phyloP scores from a whole-genome alignment of 2,888 invertebrate genomes.

The Lissocephala sabroskyi region DNA sequence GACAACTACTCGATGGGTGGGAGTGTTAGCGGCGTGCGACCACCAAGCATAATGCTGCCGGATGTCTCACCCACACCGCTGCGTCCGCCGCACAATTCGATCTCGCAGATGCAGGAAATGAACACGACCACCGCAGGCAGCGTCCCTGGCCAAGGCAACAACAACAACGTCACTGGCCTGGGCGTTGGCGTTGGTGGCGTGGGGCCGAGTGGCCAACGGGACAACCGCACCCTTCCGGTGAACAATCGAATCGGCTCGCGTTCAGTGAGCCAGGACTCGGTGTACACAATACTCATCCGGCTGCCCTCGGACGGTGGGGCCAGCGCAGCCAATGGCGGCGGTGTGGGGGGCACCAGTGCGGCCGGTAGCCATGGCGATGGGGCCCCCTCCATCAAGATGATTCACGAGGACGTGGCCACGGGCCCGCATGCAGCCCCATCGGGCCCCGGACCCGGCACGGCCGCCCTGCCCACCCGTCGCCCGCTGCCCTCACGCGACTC shows the following conservation, averaged over 20 bases:
- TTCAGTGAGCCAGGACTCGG: slow-evolving; percentile 81
- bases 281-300: slow-evolving; percentile 94
- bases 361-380: slow-evolving; percentile 69
- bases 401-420: slow-evolving; percentile 78
- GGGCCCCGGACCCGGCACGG: neutral
- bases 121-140: slow-evolving; percentile 26
- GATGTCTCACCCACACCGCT: slow-evolving; percentile 72
- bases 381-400: slow-evolving; percentile 89
- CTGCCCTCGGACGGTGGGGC: slow-evolving; percentile 78
- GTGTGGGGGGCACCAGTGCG: slow-evolving; percentile 4
- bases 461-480: slow-evolving; percentile 69
- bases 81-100: slow-evolving; percentile 73
- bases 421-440: slow-evolving; percentile 16
- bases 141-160: neutral
- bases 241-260: slow-evolving; percentile 76
- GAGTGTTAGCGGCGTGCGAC: slow-evolving; percentile 75
- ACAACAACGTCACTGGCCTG: neutral
- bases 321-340: slow-evolving; percentile 57
- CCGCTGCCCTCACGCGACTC: slow-evolving; percentile 75
- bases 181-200: slow-evolving; percentile 19
- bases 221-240: slow-evolving; percentile 78
- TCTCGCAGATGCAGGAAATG: slow-evolving; percentile 71
- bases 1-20: slow-evolving; percentile 77
- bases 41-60: slow-evolving; percentile 71
- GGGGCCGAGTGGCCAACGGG: slow-evolving; percentile 69